A percentile compares a stretch with the other conserved stretches of the same genome.
Conservation (phyloP, 2,113 vertebrate species). For the Dolichallabes microphthalmus region DNA sequence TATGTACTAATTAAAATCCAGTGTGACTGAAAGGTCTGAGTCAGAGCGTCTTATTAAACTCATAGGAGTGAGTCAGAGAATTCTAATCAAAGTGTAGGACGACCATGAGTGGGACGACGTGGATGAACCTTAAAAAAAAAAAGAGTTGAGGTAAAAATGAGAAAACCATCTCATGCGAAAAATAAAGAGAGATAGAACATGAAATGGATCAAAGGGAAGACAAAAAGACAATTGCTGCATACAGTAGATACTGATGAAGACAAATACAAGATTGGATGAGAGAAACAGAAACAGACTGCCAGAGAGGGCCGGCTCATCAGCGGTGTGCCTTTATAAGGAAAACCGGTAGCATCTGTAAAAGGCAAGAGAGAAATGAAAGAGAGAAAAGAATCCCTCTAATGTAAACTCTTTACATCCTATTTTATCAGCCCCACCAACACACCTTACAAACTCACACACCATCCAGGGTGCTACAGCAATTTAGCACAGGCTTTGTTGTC, state of each 20-base stretch:
- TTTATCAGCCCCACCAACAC: constrained; percentile 1
- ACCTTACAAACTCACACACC: constrained; percentile 15
- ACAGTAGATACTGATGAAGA: neutral
- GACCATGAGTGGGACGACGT: neutral
- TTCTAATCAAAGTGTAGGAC: neutral
- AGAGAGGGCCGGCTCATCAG: constrained; percentile 43
- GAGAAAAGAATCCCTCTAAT: constrained; percentile 61
- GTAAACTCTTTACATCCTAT: constrained; percentile 66
- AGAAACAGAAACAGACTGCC: constrained; percentile 2
- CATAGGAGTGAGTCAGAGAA: constrained; percentile 20
- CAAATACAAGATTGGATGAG: constrained; percentile 8
- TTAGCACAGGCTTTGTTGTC: constrained; percentile 50
- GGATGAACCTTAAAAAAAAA: constrained; percentile 19
- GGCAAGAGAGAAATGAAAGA: constrained; percentile 41
- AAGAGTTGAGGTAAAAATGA: neutral
- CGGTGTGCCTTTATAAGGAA: constrained; percentile 76
- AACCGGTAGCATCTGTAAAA: constrained; percentile 51
- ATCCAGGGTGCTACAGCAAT: constrained; percentile 51
- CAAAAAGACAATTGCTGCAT: neutral
- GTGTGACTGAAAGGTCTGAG: neutral
- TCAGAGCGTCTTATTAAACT: neutral
- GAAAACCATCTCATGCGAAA: neutral
- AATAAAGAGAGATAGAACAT: neutral
- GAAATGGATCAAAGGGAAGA: neutral
- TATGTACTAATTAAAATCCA: neutral